These are phyloP conservation scores for Pachliopta kotzebuea DNA, from an alignment of 2,888 invertebrate species.

Conservation along the genomic window DNA sequence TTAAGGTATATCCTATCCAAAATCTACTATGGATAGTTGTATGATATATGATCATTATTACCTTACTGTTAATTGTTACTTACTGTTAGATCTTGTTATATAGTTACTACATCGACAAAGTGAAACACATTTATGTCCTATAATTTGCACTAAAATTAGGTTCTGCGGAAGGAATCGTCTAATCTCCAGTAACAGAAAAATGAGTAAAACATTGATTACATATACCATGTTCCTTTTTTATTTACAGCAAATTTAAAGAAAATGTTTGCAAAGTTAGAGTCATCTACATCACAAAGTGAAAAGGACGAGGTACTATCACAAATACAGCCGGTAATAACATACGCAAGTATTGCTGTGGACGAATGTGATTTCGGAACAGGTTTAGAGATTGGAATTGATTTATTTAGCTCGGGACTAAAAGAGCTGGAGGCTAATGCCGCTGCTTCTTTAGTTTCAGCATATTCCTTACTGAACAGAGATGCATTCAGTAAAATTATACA, in stretches of 20 bases:
- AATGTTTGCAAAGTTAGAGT: conserved; percentile 83
- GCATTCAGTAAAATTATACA: conserved; percentile 87
- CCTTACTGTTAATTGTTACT: too few species aligned
- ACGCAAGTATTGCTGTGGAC: conserved; percentile 93
- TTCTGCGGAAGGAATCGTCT: too few species aligned
- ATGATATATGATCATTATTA: too few species aligned
- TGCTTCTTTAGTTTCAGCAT: conserved; percentile 86
- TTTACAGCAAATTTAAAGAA: conserved; percentile 84
- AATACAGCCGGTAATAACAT: conserved; percentile 90
- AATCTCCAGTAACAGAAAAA: too few species aligned
- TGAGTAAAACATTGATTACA: too few species aligned
- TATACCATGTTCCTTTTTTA: too few species aligned
- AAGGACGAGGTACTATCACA: conserved; percentile 83
- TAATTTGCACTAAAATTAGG: too few species aligned
- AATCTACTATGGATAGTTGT: too few species aligned
- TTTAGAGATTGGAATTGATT: conserved; percentile 91
- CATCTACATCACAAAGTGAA: conserved; percentile 79
- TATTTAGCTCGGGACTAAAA: conserved; percentile 88
- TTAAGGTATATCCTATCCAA: too few species aligned
- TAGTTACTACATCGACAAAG: too few species aligned
- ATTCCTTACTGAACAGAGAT: conserved; percentile 86
- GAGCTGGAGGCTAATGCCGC: conserved; percentile 84
- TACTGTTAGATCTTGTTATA: too few species aligned
- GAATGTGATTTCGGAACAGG: conserved; percentile 98
- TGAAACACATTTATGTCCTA: too few species aligned